Percentiles rank a stretch among this genome's conserved stretches.
phyloP scores from a whole-genome alignment of 2,113 vertebrate genomes.

The Halcyon malimbica region DNA sequence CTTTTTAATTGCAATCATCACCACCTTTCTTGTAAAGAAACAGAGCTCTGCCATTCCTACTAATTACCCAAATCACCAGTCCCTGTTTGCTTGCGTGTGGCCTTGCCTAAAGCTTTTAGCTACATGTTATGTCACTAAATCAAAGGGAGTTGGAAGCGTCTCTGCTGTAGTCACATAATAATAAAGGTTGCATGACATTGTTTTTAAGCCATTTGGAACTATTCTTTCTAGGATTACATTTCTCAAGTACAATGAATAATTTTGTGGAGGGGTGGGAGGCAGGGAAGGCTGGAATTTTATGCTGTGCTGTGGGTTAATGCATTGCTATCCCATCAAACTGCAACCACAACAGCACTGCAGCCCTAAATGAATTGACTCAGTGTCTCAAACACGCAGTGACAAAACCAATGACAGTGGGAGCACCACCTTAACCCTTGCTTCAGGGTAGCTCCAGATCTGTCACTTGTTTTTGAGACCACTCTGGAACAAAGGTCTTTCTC shows the following conservation, averaged over 20 bases:
- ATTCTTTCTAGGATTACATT: slow-evolving; percentile 48
- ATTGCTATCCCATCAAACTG: neutral
- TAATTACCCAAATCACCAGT: slow-evolving; percentile 79
- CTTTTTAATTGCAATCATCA: slow-evolving; percentile 79
- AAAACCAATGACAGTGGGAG: neutral
- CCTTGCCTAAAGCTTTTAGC: slow-evolving; percentile 76
- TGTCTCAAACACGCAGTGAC: neutral
- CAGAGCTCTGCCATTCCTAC: slow-evolving; percentile 72
- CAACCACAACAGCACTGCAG: neutral
- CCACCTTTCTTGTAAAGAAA: slow-evolving; percentile 74
- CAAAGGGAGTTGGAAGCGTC: slow-evolving; percentile 67
- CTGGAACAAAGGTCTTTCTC: neutral
- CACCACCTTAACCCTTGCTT: neutral
- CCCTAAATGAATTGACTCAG: accelerated
- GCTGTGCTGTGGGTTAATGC: neutral
- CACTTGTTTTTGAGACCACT: neutral
- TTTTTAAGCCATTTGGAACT: slow-evolving; percentile 61
- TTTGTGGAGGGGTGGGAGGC: neutral
- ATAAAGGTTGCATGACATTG: slow-evolving; percentile 70
- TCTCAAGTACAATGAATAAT: slow-evolving; percentile 26
- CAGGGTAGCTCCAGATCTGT: neutral
- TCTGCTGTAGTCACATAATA: slow-evolving; percentile 59
- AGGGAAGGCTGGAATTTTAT: neutral
- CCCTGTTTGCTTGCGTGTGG: slow-evolving; percentile 69
- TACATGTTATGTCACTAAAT: slow-evolving; percentile 73